Base-by-base conservation (phyloP, 2,888 invertebrate species). In the Lithophane semibrunnea region DNA sequence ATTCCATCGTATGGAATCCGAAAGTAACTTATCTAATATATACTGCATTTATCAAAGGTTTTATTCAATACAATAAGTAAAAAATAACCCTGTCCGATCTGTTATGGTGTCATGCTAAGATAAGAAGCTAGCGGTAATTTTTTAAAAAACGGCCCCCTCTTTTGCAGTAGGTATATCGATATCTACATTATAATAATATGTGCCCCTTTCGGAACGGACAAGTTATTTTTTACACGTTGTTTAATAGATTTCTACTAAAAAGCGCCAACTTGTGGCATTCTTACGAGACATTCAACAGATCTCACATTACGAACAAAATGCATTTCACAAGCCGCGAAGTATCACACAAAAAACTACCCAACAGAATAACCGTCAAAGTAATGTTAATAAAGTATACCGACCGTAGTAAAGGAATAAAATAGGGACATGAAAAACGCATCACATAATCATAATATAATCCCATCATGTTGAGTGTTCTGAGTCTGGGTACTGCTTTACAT, bases 361-460 rank as follows among this genome's bases (percentile, higher is more conserved):
- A 73, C 65, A 74, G 81, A 86, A 86, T 80, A 79, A 79, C 79
- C 77, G 66, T 77, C 75, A 83, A 85, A 83, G 77, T 88, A 89
- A 90, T 86, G 89, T 87, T 89, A 91, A 90, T 92, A 92, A 92
- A 92, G 87, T 84, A 90, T 88, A 88, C 88, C 83, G 88, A 90
- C 90, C 91, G 90, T 92, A 92, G 89, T 92, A 90, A 90, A 89
- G 88, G 88, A 93, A 94, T 92, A 91, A 91, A 93, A 92, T 90
- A 90, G 89, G 90, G 90, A 93, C 94, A 93, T 94, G 92, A 94
- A 94, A 94, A 93, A 93, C 92, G 91, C 93, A 93, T 93, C 92
- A 92, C 92, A 92, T 94, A 92, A 94, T 93, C 91, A 91, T 94
- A 92, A 90, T 93, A 92, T 92, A 92, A 93, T 90, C 91, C 92